These are phyloP conservation scores for Ameiurus melas DNA, from an alignment of 2,113 vertebrate genomes.

Conservation along the genomic window DNA sequence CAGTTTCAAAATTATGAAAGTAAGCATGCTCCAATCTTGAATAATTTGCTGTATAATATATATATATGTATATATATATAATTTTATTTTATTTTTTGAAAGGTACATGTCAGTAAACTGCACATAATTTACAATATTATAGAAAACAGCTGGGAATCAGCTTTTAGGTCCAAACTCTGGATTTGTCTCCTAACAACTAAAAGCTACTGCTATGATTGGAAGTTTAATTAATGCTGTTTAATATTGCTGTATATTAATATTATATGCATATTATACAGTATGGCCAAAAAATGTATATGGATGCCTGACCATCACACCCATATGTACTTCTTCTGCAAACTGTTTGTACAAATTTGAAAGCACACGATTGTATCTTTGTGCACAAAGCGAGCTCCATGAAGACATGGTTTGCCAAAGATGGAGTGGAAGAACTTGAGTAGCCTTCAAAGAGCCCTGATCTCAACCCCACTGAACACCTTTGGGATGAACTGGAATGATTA, in stretches of 20 bases:
- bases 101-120: background rate
- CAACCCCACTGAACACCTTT: background rate
- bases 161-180: background rate
- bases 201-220: background rate
- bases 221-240: background rate
- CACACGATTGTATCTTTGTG: background rate
- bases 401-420: no score
- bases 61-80: background rate
- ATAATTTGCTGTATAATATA: background rate
- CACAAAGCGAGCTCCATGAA: no score
- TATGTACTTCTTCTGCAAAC: background rate
- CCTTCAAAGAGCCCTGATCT: no score
- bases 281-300: background rate
- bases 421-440: no score
- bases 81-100: no score
- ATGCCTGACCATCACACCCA: background rate
- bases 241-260: background rate
- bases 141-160: background rate
- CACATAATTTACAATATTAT: constrained; percentile 25
- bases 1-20: constrained; percentile 7
- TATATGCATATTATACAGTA: background rate
- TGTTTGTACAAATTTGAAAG: background rate
- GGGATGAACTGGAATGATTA: background rate
- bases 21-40: background rate
- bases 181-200: background rate